Percentiles rank a stretch among this genome's conserved stretches.
phyloP scores from a whole-genome alignment of 2,797 vertebrate species.

The Monodelphis domestica region DNA sequence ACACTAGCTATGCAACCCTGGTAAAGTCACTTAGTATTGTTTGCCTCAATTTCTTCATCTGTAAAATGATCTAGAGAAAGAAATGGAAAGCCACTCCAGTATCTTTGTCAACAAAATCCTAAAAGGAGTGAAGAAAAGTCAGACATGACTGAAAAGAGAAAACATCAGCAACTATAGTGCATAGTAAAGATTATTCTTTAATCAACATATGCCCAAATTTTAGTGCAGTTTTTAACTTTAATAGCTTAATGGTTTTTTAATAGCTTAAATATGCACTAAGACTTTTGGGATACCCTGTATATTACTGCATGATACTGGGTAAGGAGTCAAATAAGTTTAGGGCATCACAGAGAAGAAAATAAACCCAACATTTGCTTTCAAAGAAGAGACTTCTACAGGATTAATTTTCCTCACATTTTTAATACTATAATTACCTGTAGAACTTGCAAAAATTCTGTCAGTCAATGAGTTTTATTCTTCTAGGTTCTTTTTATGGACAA shows the following conservation, averaged over 20 bases:
- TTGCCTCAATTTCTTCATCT: too few relatives aligned
- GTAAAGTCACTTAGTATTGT: too few relatives aligned
- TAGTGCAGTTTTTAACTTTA: not conserved
- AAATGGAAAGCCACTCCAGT: too few relatives aligned
- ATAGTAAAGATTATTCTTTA: not conserved
- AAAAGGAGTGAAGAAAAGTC: too few relatives aligned
- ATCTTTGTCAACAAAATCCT: too few relatives aligned
- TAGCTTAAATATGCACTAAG: not conserved
- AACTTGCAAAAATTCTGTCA: not conserved
- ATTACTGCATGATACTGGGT: not conserved
- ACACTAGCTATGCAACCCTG: too few relatives aligned
- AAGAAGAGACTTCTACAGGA: not conserved
- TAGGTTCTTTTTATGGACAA: slow-evolving; percentile 29
- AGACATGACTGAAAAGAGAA: too few relatives aligned
- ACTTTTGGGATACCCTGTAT: not conserved
- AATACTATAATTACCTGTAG: not conserved
- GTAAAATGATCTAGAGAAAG: too few relatives aligned
- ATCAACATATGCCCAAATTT: not conserved
- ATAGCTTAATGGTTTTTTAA: not conserved
- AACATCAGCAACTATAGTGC: too few relatives aligned
- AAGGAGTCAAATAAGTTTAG: not conserved
- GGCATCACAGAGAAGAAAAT: not conserved
- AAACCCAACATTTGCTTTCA: not conserved
- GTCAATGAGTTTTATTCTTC: slow-evolving; percentile 1
- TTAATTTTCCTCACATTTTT: slow-evolving; percentile 31